Conservation (phyloP, 2,888 invertebrate species). For the Thysanoteuthis rhombus region DNA sequence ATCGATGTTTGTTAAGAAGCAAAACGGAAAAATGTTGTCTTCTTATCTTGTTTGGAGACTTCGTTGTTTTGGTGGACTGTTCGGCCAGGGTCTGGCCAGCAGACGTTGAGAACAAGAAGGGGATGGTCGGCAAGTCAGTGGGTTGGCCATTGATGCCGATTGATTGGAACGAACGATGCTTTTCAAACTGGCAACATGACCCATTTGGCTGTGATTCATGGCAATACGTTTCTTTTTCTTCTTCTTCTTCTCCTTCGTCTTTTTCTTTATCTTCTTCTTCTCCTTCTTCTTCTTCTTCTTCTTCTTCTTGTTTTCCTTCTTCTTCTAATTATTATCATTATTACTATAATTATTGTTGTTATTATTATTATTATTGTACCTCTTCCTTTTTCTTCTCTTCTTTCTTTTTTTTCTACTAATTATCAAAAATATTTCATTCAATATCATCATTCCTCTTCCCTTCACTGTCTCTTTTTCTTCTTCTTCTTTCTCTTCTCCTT, state of each 20-base stretch:
- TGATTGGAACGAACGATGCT: not conserved
- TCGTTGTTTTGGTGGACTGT: not conserved
- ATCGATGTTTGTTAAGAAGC: not conserved
- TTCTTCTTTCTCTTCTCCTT: too few relatives aligned
- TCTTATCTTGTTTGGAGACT: not conserved
- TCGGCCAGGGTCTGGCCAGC: too few relatives aligned
- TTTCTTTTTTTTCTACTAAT: not conserved
- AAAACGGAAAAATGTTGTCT: not conserved
- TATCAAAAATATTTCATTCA: too few relatives aligned
- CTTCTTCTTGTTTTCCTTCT: not conserved
- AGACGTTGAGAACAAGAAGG: not conserved
- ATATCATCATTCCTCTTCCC: not conserved
- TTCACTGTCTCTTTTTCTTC: too few relatives aligned
- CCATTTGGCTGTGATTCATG: not conserved
- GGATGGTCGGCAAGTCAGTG: not conserved
- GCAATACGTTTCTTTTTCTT: not conserved
- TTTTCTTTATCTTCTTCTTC: rapidly evolving
- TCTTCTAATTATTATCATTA: too few relatives aligned
- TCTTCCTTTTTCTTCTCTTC: not conserved
- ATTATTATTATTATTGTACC: too few relatives aligned
- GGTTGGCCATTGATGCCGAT: not conserved
- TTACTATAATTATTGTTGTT: too few relatives aligned
- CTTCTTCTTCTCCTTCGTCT: not conserved
- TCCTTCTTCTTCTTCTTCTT: not conserved
- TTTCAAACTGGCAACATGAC: not conserved